Base-by-base conservation (phyloP, 2,113 vertebrate species). In the Ceratotherium simum region DNA sequence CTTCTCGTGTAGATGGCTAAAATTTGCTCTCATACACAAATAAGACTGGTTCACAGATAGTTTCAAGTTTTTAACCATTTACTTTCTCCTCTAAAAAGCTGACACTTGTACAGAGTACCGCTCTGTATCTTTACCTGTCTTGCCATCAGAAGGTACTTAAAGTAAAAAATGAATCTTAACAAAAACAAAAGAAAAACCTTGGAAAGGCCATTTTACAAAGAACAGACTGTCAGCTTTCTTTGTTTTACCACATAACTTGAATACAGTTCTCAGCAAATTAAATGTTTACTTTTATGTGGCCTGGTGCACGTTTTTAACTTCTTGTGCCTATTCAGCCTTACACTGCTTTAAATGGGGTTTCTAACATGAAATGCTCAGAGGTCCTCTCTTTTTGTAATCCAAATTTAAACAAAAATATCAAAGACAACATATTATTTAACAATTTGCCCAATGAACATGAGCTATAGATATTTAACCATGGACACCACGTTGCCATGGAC, bases 91-190 rank as follows among this genome's bases (percentile, higher is more conserved):
- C 90, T 10, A 0, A 91, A 97, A 96, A 90, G 97, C 84, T 93
- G 92, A 78, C 48, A 88, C 83, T 80, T 69, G 94, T 86, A 70
- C 16, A 64, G 83, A 95, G 95, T 0, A 11, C 46, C 42, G 90
- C 87, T 2, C 67, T 91, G 81, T 56, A 75, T 85, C 96, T 96
- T 95, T 87, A 90, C 67, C 97, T 46, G 91, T 95, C 85, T 81
- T 84, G 95, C 84, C 46, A 91, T 60, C 78, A 90, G 95, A 96
- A 85, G 69, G 85, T 91, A 8, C 10, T 90, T 87, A 82, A 16
- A 23, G 70, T 80, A 56, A 91, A 97, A 95, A 91, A 78, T 18
- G 58, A 62, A 95, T 90, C 96, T 98, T 92, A 70, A 80, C 94
- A 92, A 93, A 69, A 85, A 54, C 51, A 65, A 36, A 80, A 87